Evolutionary conservation across 1,140 invertebrate genomes (phyloP).

Genomic region (Cheumatopsyche charites): DNA sequence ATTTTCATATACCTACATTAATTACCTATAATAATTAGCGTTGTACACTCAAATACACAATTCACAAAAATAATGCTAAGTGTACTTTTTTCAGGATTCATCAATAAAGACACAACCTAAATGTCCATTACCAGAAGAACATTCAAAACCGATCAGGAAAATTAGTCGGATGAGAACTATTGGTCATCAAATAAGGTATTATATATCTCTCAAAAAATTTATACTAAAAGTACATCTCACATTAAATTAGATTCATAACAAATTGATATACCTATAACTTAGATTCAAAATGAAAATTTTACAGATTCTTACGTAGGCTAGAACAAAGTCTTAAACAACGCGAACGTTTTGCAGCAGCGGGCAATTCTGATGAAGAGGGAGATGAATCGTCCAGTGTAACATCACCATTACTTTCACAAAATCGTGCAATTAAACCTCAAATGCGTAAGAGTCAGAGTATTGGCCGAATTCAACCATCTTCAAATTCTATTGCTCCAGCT

Average conservation of each 20-base stretch:
- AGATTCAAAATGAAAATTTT: slow-evolving; percentile 42
- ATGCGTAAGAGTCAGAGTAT: slow-evolving; percentile 59
- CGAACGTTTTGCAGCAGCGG: slow-evolving; percentile 59
- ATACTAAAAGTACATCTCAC: too few relatives aligned
- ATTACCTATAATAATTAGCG: background rate
- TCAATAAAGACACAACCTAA: slow-evolving; percentile 60
- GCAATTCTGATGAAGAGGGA: slow-evolving; percentile 64
- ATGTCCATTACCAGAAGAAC: slow-evolving; percentile 58
- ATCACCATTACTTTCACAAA: slow-evolving; percentile 61
- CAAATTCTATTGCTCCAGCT: slow-evolving; percentile 54
- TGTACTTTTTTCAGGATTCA: slow-evolving; percentile 56
- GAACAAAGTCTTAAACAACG: slow-evolving; percentile 67
- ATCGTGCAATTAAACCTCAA: slow-evolving; percentile 52
- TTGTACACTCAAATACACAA: background rate
- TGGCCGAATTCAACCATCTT: slow-evolving; percentile 55
- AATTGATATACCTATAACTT: too few relatives aligned
- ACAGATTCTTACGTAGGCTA: slow-evolving; percentile 63
- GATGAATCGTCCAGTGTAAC: slow-evolving; percentile 64
- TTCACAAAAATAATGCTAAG: background rate
- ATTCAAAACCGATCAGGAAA: slow-evolving; percentile 61
- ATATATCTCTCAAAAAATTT: slow-evolving; percentile 9
- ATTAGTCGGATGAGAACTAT: slow-evolving; percentile 69
- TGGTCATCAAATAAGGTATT: slow-evolving; percentile 72
- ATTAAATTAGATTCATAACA: too few relatives aligned
- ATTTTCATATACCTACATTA: background rate